A percentile compares a stretch with the other conserved stretches of the same genome.
These are phyloP conservation scores for Ophion slaviceki DNA, from an alignment of 2,888 invertebrate genomes.

Conservation along the genomic window DNA sequence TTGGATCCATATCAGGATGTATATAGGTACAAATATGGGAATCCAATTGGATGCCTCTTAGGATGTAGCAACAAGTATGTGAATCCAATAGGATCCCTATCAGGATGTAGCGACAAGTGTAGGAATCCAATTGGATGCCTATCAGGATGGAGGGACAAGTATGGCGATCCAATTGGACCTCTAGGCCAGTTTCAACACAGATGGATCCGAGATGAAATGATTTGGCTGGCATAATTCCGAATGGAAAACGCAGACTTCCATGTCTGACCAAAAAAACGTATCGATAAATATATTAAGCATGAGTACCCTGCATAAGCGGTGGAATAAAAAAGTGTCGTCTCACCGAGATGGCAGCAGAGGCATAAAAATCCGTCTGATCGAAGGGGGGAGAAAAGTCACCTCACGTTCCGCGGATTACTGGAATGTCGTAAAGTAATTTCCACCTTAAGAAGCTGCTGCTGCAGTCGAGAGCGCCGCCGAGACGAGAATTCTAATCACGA, in stretches of 20 bases:
- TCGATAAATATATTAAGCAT: not conserved
- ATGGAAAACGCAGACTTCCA: not conserved
- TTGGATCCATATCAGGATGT: no score
- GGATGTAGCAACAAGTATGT: no score
- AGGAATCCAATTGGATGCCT: no score
- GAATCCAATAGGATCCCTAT: no score
- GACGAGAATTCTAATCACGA: slow-evolving; percentile 45
- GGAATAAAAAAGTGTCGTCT: slow-evolving; percentile 7
- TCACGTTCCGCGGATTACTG: slow-evolving; percentile 66
- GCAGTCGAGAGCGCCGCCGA: slow-evolving; percentile 24
- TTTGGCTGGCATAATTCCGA: not conserved
- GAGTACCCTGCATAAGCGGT: not conserved
- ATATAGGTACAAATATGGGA: no score
- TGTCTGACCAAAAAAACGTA: not conserved
- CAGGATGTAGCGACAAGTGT: no score
- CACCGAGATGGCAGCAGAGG: not conserved
- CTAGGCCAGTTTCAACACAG: no score
- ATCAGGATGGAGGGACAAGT: no score
- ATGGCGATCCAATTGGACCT: no score
- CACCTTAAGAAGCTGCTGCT: slow-evolving; percentile 72
- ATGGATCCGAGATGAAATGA: not conserved
- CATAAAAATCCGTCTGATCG: slow-evolving; percentile 14
- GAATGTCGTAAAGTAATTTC: slow-evolving; percentile 77
- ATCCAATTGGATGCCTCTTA: no score
- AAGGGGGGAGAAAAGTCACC: slow-evolving; percentile 17